Evolutionary conservation across 2,113 vertebrate species (phyloP).

Genomic region (Agelaius phoeniceus): DNA sequence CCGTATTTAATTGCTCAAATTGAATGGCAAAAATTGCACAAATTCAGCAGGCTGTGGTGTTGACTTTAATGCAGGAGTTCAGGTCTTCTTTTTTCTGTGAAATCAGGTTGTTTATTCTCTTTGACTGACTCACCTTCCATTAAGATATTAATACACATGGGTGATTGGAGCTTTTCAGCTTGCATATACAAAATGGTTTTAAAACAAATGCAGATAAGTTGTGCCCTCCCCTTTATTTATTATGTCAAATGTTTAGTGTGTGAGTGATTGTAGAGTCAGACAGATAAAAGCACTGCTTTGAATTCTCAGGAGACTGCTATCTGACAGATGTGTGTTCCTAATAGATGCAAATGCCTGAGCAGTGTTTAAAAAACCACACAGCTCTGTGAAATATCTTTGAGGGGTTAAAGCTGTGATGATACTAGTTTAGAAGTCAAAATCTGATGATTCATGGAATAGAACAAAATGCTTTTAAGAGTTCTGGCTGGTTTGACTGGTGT

Average conservation of each 20-base stretch:
- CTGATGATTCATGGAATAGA: constrained; percentile 35
- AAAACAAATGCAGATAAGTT: background rate
- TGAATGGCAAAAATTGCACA: background rate
- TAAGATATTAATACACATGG: background rate
- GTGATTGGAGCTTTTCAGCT: background rate
- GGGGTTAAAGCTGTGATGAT: constrained; percentile 28
- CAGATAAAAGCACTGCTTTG: constrained; percentile 8
- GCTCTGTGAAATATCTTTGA: background rate
- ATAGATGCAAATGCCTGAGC: constrained; percentile 33
- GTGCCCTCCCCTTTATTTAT: constrained; percentile 7
- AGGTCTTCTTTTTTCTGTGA: background rate
- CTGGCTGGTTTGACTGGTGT: constrained; percentile 15
- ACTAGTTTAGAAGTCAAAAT: constrained; percentile 44
- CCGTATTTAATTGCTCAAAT: background rate
- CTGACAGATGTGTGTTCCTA: constrained; percentile 19
- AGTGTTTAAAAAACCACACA: background rate
- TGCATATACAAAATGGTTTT: background rate
- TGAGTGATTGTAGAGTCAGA: background rate
- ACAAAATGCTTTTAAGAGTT: constrained; percentile 42
- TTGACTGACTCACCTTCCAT: background rate
- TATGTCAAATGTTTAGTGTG: background rate
- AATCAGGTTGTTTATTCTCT: constrained; percentile 15
- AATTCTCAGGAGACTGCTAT: background rate
- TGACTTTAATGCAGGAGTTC: background rate
- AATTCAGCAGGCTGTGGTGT: background rate